Evolutionary conservation across 2,888 invertebrate genomes (phyloP), one percentile per base, ranked within the genome.

Genomic region (Cabera pusaria): DNA sequence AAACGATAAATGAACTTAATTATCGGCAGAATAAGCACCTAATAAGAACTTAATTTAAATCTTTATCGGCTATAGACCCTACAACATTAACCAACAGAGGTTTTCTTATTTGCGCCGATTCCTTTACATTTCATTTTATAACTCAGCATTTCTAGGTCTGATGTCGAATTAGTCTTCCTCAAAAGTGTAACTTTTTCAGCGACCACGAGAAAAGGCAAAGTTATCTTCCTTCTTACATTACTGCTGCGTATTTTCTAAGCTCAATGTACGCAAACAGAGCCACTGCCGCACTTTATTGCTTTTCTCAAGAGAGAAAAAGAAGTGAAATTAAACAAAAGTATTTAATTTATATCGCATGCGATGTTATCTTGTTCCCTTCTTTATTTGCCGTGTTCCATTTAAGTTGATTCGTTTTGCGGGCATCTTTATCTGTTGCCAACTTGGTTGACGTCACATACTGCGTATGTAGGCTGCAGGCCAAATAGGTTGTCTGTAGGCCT

Each of bases 361-460:
- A 41, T 41, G 25, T 35, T 41, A 41, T 41, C 33, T 33, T 24
- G 23, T 33, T 14, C 19, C 14, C 29, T 36, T 36, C 41, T 42
- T 42, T 42, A 42, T 42, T 35, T 34, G 36, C 32, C 45, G 39
- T 45, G 34, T 52, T 48, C 49, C 50, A 37, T 37, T 43, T 43
- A 59, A 66, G 57, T 66, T 64, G 64, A 64, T 68, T 69, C 55
- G 53, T 46, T 65, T 60, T 64, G 70, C 57, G 60, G 61, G 48
- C 48, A 52, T 29, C 47, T 46, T 55, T 27, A 41, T 49, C 50
- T 52, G 56, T 55, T 72, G 70, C 65, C 72, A 74, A 69, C 56
- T 62, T 61, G 47, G 55, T 54, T 72, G 71, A 74, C 76, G 79
- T 77, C 77, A 73, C 59, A 41, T 58, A 55, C 52, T 64, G 60